Evolutionary conservation across 2,797 vertebrate species (phyloP), one percentile per base, ranked within the genome.

Genomic region (Sebastes oblongus): DNA sequence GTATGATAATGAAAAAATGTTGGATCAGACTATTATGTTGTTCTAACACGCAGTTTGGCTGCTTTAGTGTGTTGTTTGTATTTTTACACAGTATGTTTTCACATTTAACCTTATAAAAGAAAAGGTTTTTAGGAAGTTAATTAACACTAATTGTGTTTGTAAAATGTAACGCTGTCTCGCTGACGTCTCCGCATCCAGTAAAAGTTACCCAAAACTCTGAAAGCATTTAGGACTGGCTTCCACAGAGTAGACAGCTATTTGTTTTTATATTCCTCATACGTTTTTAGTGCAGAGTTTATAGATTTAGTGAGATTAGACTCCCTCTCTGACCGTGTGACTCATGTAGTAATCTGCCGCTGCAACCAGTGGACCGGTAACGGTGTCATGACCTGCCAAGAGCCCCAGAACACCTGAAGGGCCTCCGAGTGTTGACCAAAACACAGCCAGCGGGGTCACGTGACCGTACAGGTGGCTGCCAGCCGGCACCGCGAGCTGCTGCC

Each of bases 371-470:
- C 30, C 77, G 11, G n/a, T 59, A 32, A 76, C 77, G 0, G 56
- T 39, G 66, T 55, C 60, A 0, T 65, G 72, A 80, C 80, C 80
- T 64, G 64, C 70, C 66, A 55, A 80, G 34, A 70, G 74, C 82
- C 76, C 78, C 67, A 22, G 61, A 78, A 62, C 87, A 86, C 79
- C 86, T 82, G 72, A 79, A 61, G 72, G 73, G 56, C 77, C 80
- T 20, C 54, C 1, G 50, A 77, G 62, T 76, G 83, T 84, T 72
- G 86, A 75, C 85, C 83, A 54, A 50, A 86, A 82, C 55, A 58
- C 74, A 64, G 77, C 60, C 73, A 36, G 70, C 3, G 60, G 75
- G 75, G 84, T 91, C 92, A 91, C 87, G 90, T 91, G 91, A 91
- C 72, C 0, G 62, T 13, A 75, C 89, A 88, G 89, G 87, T 86